These are phyloP conservation scores for Montipora sp. DNA, from an alignment of 64 coral and sea anemone genomes.

Conservation along the genomic window DNA sequence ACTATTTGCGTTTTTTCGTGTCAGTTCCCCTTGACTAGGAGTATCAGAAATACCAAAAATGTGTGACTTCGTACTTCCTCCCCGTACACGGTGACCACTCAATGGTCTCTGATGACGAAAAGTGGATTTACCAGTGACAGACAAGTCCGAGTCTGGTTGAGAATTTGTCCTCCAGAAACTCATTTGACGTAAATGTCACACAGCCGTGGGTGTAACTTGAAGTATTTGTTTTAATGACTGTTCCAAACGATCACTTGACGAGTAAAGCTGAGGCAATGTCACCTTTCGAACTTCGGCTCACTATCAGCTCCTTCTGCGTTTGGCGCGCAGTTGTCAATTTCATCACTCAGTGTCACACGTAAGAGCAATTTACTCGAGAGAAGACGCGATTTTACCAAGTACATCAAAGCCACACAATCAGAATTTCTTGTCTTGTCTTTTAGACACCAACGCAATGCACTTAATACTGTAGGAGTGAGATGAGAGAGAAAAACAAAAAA, in stretches of 20 bases:
- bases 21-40: slow-evolving; percentile 17
- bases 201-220: neutral
- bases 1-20: neutral
- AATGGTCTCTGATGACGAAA: slow-evolving; percentile 46
- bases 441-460: too few species aligned
- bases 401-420: too few species aligned
- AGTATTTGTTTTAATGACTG: neutral
- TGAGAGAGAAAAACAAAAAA: too few species aligned
- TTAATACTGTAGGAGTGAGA: too few species aligned
- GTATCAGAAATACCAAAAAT: slow-evolving; percentile 65
- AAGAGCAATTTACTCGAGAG: too few species aligned
- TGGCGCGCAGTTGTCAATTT: too few species aligned
- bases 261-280: too few species aligned
- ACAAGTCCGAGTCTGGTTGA: slow-evolving; percentile 39
- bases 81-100: slow-evolving; percentile 45
- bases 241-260: neutral
- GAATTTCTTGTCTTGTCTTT: too few species aligned
- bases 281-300: too few species aligned
- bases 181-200: neutral
- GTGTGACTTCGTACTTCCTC: slow-evolving; percentile 55
- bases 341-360: too few species aligned
- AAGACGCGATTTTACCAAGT: too few species aligned
- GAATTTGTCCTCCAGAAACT: slow-evolving; percentile 29
- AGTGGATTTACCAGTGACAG: slow-evolving; percentile 57
- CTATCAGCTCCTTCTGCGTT: too few species aligned